These are phyloP conservation scores for Candoia aspera DNA, from an alignment of 2,113 vertebrate species.

Conservation along the genomic window DNA sequence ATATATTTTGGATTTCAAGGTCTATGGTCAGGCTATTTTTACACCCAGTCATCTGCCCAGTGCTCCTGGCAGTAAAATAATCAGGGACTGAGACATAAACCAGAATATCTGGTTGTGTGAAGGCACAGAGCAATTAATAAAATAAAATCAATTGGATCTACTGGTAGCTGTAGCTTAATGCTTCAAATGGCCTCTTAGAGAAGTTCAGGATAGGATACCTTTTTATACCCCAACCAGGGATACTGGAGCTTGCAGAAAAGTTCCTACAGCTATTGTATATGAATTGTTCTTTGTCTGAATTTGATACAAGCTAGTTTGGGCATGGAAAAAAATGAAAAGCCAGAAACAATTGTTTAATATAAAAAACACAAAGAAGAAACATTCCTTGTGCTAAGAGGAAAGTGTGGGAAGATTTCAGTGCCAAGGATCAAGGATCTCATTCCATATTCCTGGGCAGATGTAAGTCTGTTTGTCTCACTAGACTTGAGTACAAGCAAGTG, in stretches of 20 bases:
- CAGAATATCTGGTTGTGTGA: neutral
- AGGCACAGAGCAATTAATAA: neutral
- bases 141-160: neutral
- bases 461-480: neutral
- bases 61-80: neutral
- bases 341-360: neutral
- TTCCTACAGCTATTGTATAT: too few relatives aligned
- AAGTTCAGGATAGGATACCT: neutral
- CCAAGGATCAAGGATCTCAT: neutral
- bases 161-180: neutral
- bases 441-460: slow-evolving; percentile 39
- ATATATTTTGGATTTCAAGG: neutral
- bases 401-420: rapidly evolving
- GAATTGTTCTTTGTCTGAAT: too few relatives aligned
- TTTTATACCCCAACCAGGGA: neutral
- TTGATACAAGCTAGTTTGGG: neutral
- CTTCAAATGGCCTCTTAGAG: neutral
- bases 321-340: neutral
- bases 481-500: slow-evolving; percentile 45
- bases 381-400: slow-evolving; percentile 12
- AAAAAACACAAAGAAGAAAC: neutral
- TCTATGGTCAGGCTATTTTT: neutral
- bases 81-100: neutral
- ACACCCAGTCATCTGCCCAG: neutral
- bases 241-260: too few relatives aligned